Conservation (phyloP, 2,113 vertebrate species). For the Lontra canadensis region DNA sequence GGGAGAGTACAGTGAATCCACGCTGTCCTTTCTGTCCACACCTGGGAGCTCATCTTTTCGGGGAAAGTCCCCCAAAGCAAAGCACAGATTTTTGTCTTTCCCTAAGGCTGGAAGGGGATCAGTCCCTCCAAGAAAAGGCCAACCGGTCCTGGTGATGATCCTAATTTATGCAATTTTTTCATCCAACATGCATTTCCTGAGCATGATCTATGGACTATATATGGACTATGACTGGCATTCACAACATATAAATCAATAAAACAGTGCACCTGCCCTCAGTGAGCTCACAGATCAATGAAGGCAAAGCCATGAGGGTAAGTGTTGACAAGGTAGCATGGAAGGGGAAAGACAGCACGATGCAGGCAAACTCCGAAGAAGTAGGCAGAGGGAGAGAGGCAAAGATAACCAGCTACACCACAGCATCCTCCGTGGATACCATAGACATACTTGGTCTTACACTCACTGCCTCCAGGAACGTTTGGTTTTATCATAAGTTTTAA, state of each 20-base stretch:
- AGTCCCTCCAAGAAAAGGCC: not conserved
- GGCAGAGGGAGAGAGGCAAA: not conserved
- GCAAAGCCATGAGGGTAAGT: not conserved
- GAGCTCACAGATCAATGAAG: not conserved
- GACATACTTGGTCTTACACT: not conserved
- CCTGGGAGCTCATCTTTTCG: not conserved
- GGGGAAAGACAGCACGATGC: not conserved
- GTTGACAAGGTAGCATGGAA: not conserved
- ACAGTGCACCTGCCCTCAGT: rapidly evolving
- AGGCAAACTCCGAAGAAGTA: not conserved
- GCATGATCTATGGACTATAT: not conserved
- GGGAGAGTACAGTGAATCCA: too few species aligned
- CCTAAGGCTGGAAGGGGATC: not conserved
- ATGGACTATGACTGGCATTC: not conserved
- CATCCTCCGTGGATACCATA: rapidly evolving
- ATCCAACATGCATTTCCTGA: not conserved
- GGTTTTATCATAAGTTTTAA: not conserved
- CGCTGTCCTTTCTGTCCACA: not conserved
- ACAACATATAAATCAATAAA: not conserved
- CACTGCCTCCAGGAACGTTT: not conserved
- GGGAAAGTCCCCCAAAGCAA: not conserved
- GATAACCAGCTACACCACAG: rapidly evolving
- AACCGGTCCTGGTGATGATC: rapidly evolving
- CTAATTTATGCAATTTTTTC: not conserved
- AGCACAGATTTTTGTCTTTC: not conserved